A percentile compares a stretch with the other conserved stretches of the same genome.
These are phyloP conservation scores for Misgurnus mizolepis DNA, from an alignment of 2,113 vertebrate genomes.

Conservation along the genomic window DNA sequence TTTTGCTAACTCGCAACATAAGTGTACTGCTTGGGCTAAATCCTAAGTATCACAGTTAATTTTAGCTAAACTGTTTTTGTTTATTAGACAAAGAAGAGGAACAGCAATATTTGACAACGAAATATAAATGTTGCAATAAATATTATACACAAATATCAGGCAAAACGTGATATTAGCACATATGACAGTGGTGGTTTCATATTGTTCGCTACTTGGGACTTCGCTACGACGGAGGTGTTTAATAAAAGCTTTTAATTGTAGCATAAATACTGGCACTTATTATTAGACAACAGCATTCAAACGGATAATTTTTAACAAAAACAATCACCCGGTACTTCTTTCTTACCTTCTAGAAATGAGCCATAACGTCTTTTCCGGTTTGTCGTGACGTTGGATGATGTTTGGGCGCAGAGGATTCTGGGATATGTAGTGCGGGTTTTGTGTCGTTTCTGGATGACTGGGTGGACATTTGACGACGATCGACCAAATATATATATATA, in stretches of 20 bases:
- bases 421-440: slow-evolving; percentile 45
- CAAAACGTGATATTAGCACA: slow-evolving; percentile 3
- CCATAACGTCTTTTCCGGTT: slow-evolving; percentile 35
- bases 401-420: slow-evolving; percentile 26
- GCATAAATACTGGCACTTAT: not conserved
- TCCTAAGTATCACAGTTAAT: not conserved
- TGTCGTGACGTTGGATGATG: not conserved
- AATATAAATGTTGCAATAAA: not conserved
- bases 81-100: not conserved
- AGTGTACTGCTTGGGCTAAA: not conserved
- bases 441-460: too few species aligned
- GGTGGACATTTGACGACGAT: too few species aligned
- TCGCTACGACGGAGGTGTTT: not conserved
- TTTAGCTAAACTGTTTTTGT: not conserved
- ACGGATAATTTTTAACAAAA: not conserved
- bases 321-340: not conserved
- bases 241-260: not conserved
- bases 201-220: not conserved
- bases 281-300: not conserved
- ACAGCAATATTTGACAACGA: not conserved
- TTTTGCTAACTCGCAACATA: not conserved
- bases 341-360: slow-evolving; percentile 47
- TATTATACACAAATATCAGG: not conserved
- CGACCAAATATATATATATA: too few species aligned
- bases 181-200: not conserved